Evolutionary conservation across 1,140 invertebrate genomes (phyloP).

Genomic region (Pinna nobilis): DNA sequence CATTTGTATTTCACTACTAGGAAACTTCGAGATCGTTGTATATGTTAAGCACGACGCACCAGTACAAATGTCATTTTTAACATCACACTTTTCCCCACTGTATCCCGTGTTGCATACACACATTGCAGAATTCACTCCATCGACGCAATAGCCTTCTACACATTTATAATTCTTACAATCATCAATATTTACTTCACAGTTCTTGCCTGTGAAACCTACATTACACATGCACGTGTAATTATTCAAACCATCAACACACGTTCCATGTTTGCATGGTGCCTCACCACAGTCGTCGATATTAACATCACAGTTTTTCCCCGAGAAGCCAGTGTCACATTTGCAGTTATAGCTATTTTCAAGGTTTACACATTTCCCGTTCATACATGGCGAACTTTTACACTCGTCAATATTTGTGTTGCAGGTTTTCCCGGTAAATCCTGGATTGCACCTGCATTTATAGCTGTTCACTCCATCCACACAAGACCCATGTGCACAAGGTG

Average conservation of each 20-base stretch:
- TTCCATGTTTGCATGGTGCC: no score
- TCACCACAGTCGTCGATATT: no score
- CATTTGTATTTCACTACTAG: no score
- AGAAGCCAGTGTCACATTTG: constrained; percentile 82
- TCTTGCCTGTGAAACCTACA: no score
- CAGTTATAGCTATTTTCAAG: constrained; percentile 82
- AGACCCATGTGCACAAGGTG: constrained; percentile 55
- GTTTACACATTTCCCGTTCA: constrained; percentile 25
- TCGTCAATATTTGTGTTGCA: no score
- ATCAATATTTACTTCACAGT: constrained; percentile 88
- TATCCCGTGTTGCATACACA: constrained; percentile 79
- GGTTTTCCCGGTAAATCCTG: no score
- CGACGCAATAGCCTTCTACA: constrained; percentile 91
- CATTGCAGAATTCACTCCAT: constrained; percentile 73
- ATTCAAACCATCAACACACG: no score
- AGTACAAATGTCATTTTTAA: constrained; percentile 61
- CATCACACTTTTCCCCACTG: constrained; percentile 52
- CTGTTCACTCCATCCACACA: constrained; percentile 56
- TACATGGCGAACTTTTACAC: constrained; percentile 56
- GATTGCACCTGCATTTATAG: no score
- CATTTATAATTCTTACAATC: no score
- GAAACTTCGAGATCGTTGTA: no score
- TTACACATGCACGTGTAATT: no score
- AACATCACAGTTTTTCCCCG: constrained; percentile 81
- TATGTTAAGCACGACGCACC: no score